A percentile compares a stretch with the other conserved stretches of the same genome.
Evolutionary conservation across 2,888 invertebrate genomes (phyloP).

Genomic region (Sacculina carcini): DNA sequence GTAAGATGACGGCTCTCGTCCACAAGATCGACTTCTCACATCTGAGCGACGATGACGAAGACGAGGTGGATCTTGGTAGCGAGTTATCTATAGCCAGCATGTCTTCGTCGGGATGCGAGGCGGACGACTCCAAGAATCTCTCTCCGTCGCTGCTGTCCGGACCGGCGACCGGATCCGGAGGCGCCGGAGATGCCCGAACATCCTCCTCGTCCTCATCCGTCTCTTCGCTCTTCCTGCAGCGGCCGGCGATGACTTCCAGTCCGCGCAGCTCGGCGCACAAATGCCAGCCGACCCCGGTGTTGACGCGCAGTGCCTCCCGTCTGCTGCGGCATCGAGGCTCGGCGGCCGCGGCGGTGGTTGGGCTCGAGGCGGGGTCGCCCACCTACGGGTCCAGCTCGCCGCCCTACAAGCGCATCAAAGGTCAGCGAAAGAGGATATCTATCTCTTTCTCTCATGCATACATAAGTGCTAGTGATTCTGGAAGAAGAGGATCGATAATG

Average conservation of each 20-base stretch:
- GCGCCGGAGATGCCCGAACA: too few species aligned
- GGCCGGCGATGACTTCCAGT: conserved; percentile 1
- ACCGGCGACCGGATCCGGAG: too few species aligned
- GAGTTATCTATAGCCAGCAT: not conserved
- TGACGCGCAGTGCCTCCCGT: not conserved
- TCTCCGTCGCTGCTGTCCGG: not conserved
- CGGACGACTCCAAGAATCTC: not conserved
- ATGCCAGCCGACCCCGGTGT: not conserved
- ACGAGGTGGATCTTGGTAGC: not conserved
- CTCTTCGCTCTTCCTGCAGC: not conserved
- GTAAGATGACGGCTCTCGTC: not conserved
- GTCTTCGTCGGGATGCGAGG: conserved; percentile 1
- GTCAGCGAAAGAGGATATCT: not conserved
- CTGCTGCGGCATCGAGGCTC: not conserved
- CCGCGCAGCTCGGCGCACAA: not conserved
- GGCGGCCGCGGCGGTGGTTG: too few species aligned
- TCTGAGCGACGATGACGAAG: not conserved
- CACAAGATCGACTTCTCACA: not conserved
- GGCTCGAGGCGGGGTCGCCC: too few species aligned
- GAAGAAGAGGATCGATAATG: too few species aligned
- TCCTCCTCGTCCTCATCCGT: not conserved
- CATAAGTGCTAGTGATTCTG: too few species aligned
- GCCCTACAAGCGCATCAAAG: conserved; percentile 11
- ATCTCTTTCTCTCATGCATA: too few species aligned
- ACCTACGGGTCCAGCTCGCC: conserved; percentile 9